Evolutionary conservation across 2,797 vertebrate genomes (phyloP), one percentile per base, ranked within the genome.

Genomic region (Scomberomorus guttatus): DNA sequence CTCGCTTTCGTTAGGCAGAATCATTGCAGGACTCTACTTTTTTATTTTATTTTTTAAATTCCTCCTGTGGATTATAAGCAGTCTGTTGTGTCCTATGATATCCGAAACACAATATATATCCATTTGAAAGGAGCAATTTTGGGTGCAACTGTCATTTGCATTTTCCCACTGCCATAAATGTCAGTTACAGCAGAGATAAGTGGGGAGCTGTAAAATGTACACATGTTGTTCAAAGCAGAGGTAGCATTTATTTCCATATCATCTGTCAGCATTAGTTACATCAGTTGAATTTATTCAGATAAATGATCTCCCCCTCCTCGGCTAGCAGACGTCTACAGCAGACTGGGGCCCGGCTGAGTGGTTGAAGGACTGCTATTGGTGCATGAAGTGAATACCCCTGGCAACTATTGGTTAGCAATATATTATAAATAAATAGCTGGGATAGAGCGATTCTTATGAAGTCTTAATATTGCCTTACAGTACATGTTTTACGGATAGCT

Each of bases 201-300:
- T 76, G 44, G 24, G 56, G 69, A 1, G 13, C 42, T 2, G 18
- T 79, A 70, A 76, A 81, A 79, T 29, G 44, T 82, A 76, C 76
- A 75, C 50, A 70, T 32, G 56, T 77, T 77, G 79, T 86, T 87
- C 55, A 84, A 86, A 80, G 84, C 76, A 39, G 48, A 60, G 64
- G 64, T 34, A 79, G 48, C 60, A 79, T 86, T 83, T 83, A 80
- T 86, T 87, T 79, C 56, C 59, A 77, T 81, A 83, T 82, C 66
- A 80, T 87, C 85, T 84, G 87, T 79, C 88, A 83, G 82, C 74
- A 71, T 87, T 83, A 82, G 84, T 90, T 90, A 83, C 75, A 75
- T 90, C 72, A 60, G 46, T 70, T 72, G 54, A 75, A 85, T 82
- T 51, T 48, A 69, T 70, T 77, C 61, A 72, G 78, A 78, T 79